Conservation (phyloP, 2,888 invertebrate genomes). For the Lasioglossum figueresi region DNA sequence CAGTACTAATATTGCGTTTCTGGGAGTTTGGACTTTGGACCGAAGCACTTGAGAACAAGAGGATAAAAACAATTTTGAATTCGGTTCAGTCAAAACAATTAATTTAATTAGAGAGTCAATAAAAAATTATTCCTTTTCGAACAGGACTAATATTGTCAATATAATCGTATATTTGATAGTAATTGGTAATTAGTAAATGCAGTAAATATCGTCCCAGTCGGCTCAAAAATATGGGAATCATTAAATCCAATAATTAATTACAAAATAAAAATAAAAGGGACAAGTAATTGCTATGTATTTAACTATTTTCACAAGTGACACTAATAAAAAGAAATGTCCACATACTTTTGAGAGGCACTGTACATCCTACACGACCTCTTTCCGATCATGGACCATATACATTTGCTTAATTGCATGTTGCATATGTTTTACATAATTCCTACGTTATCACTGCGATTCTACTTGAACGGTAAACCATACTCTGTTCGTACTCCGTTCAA, state of each 20-base stretch:
- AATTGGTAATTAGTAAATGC: background rate
- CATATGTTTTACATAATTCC: constrained; percentile 4
- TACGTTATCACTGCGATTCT: background rate
- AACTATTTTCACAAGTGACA: background rate
- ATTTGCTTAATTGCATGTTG: background rate
- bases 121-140: too few relatives aligned
- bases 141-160: background rate
- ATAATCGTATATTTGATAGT: background rate
- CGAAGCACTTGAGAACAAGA: background rate
- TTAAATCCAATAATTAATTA: background rate
- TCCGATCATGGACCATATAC: background rate
- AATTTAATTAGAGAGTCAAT: too few relatives aligned
- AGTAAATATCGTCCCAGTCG: background rate
- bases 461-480: background rate
- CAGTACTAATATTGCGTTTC: background rate
- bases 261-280: background rate
- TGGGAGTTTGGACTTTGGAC: background rate
- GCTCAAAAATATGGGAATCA: background rate
- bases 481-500: background rate
- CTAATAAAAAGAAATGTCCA: background rate
- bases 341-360: background rate
- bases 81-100: background rate
- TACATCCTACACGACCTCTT: background rate
- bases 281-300: background rate
- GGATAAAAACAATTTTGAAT: background rate